Conservation (phyloP, 2,888 invertebrate species). For the Uropetala carovei region DNA sequence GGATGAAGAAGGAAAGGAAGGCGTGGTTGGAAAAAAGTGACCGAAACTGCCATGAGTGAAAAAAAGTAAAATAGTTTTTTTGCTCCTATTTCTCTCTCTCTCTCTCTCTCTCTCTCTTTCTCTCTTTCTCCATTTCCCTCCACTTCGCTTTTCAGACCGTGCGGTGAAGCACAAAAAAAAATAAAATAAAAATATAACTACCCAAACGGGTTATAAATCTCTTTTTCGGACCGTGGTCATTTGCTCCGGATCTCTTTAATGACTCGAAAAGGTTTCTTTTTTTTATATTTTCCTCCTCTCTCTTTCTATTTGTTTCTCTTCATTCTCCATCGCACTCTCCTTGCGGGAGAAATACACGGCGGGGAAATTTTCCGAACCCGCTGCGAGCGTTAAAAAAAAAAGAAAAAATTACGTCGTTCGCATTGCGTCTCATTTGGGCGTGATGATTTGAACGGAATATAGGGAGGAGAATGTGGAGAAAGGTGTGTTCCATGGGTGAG, state of each 20-base stretch:
- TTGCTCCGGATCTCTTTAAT: conserved; percentile 35
- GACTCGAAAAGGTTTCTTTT: conserved; percentile 14
- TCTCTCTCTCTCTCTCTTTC: no score
- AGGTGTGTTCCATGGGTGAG: neutral
- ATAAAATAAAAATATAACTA: conserved; percentile 11
- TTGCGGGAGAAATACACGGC: neutral
- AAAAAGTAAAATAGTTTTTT: neutral
- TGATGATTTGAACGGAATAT: neutral
- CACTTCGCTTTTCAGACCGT: neutral
- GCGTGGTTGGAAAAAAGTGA: neutral
- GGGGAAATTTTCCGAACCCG: neutral
- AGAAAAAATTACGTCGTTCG: neutral
- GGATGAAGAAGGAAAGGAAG: neutral
- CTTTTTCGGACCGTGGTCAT: neutral
- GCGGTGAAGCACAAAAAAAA: neutral
- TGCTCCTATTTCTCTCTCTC: no score
- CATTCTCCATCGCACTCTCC: neutral
- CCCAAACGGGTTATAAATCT: conserved; percentile 24
- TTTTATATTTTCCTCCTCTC: neutral
- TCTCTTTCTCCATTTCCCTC: neutral
- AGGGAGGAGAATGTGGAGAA: neutral
- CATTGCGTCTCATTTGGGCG: neutral
- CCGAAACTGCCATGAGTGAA: neutral
- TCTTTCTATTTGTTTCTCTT: neutral
- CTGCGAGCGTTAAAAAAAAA: no score